These are phyloP conservation scores for Zygogramma bicolorata DNA, from an alignment of 2,888 invertebrate species.

Conservation along the genomic window DNA sequence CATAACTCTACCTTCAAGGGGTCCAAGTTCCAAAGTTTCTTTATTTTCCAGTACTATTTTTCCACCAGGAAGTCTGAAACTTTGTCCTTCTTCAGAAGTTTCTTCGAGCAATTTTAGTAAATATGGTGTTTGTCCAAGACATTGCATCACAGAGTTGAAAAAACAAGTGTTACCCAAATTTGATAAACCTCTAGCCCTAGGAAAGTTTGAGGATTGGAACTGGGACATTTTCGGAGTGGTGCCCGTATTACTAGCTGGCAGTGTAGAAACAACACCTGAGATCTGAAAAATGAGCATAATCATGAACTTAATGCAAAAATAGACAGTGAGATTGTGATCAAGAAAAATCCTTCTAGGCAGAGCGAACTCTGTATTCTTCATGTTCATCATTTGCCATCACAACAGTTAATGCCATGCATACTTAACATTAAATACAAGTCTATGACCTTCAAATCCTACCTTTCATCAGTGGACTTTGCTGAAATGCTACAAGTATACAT, in stretches of 20 bases:
- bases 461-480: too few species aligned
- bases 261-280: slow-evolving; percentile 36
- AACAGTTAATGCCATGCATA: too few species aligned
- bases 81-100: slow-evolving; percentile 76
- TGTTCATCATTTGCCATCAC: too few species aligned
- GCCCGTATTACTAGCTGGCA: slow-evolving; percentile 43
- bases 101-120: slow-evolving; percentile 77
- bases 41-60: slow-evolving; percentile 69
- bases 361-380: too few species aligned
- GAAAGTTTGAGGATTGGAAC: slow-evolving; percentile 57
- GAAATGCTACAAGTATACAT: too few species aligned
- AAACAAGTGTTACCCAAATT: slow-evolving; percentile 98
- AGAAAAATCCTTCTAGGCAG: too few species aligned
- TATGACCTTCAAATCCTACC: too few species aligned
- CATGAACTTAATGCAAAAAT: too few species aligned
- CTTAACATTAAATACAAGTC: too few species aligned
- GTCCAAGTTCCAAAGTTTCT: slow-evolving; percentile 48
- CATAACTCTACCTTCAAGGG: slow-evolving; percentile 60
- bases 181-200: slow-evolving; percentile 81
- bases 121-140: slow-evolving; percentile 88
- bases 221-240: slow-evolving; percentile 44
- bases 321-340: too few species aligned
- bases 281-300: too few species aligned
- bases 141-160: slow-evolving; percentile 96
- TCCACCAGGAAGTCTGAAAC: slow-evolving; percentile 80